phyloP scores from a whole-genome alignment of 2,113 vertebrate genomes.

The Otolemur garnettii region DNA sequence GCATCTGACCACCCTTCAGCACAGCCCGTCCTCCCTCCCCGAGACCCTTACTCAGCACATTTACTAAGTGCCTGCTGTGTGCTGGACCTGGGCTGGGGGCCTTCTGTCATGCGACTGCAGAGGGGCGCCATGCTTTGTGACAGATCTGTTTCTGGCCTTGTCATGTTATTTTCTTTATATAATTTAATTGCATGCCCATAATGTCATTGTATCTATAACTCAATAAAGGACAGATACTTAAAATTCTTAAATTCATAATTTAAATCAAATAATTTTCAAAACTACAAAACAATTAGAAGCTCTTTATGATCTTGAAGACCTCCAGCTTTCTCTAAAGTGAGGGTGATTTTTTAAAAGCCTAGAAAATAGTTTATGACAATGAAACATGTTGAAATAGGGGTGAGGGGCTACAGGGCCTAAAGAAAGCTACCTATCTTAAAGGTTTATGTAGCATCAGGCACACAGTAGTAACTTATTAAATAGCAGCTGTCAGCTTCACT shows the following conservation, averaged over 20 bases:
- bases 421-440: too few species aligned
- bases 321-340: not conserved
- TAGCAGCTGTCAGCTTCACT: not conserved
- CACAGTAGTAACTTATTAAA: not conserved
- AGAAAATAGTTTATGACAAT: not conserved
- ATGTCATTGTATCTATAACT: not conserved
- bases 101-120: not conserved
- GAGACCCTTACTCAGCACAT: not conserved
- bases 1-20: not conserved
- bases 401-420: too few species aligned
- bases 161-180: not conserved
- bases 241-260: constrained; percentile 15
- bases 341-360: not conserved
- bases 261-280: constrained; percentile 38
- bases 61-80: not conserved
- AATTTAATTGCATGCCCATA: not conserved
- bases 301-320: not conserved
- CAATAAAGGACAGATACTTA: not conserved
- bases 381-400: not conserved
- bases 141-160: not conserved
- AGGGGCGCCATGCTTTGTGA: rapidly evolving
- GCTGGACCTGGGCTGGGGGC: not conserved
- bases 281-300: not conserved
- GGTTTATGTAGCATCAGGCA: not conserved
- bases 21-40: not conserved